Evolutionary conservation across 2,797 vertebrate species (phyloP).

Genomic region (Poeciliopsis turneri): DNA sequence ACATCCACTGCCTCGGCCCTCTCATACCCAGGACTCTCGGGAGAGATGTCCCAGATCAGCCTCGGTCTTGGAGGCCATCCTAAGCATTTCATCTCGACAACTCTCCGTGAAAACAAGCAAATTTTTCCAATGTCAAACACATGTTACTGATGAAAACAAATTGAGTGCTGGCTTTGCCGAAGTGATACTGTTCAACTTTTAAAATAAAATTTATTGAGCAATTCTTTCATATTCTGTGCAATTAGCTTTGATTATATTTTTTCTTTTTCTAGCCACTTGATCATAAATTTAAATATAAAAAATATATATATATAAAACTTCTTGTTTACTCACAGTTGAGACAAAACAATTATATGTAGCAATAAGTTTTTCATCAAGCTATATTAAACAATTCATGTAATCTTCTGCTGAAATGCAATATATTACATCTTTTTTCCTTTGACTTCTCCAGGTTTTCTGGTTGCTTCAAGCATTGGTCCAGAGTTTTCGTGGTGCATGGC

Average conservation of each 20-base stretch:
- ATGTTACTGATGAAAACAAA: conserved; percentile 17
- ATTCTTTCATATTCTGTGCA: neutral
- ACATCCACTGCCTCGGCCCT: conserved; percentile 38
- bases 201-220: neutral
- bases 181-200: neutral
- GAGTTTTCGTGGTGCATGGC: neutral
- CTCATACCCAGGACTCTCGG: conserved; percentile 28
- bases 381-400: neutral
- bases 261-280: neutral
- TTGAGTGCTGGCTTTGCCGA: neutral
- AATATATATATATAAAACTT: neutral
- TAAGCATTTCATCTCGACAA: conserved; percentile 46
- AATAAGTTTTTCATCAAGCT: neutral
- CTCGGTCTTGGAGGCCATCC: conserved; percentile 48
- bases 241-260: neutral
- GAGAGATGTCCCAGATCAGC: conserved; percentile 40
- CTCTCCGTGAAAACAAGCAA: conserved; percentile 40
- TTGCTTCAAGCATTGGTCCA: neutral
- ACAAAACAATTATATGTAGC: neutral
- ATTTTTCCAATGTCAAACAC: conserved; percentile 40
- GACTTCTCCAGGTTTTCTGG: neutral
- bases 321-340: neutral
- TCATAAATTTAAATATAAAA: neutral
- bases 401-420: neutral
- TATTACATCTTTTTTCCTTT: neutral